Evolutionary conservation across 2,797 vertebrate genomes (phyloP).

Genomic region (Sebastes vulpes): DNA sequence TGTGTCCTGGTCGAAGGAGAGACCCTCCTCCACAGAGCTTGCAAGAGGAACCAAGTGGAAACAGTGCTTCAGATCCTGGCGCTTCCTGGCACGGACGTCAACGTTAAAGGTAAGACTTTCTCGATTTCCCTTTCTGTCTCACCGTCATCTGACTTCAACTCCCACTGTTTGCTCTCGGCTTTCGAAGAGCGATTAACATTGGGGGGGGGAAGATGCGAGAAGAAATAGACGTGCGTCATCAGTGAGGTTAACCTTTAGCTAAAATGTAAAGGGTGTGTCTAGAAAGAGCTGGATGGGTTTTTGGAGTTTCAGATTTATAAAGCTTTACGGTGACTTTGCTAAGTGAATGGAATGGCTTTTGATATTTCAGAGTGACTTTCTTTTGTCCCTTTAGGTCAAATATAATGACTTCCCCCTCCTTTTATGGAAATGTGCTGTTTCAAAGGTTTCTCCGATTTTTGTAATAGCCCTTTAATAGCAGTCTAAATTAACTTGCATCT

Average conservation of each 20-base stretch:
- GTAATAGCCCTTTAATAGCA: constrained; percentile 45
- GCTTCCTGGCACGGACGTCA: constrained; percentile 91
- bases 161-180: constrained; percentile 51
- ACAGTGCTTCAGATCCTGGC: constrained; percentile 91
- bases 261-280: constrained; percentile 83
- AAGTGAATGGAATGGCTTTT: constrained; percentile 51
- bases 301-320: constrained; percentile 44
- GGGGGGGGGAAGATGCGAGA: constrained; percentile 19
- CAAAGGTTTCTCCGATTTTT: constrained; percentile 54
- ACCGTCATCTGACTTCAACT: constrained; percentile 40
- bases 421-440: constrained; percentile 64
- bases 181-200: constrained; percentile 58
- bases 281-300: constrained; percentile 56
- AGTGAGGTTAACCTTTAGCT: constrained; percentile 79
- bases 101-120: constrained; percentile 92
- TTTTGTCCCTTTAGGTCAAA: constrained; percentile 65
- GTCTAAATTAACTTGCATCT: constrained; percentile 39
- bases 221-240: constrained; percentile 70
- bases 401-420: constrained; percentile 57
- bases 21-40: constrained; percentile 94
- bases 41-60: constrained; percentile 95
- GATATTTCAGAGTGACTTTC: constrained; percentile 63
- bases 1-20: constrained; percentile 92
- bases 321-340: constrained; percentile 56
- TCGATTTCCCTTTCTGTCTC: constrained; percentile 27